Conservation (phyloP, 2,797 vertebrate species). For the Notamacropus eugenii region DNA sequence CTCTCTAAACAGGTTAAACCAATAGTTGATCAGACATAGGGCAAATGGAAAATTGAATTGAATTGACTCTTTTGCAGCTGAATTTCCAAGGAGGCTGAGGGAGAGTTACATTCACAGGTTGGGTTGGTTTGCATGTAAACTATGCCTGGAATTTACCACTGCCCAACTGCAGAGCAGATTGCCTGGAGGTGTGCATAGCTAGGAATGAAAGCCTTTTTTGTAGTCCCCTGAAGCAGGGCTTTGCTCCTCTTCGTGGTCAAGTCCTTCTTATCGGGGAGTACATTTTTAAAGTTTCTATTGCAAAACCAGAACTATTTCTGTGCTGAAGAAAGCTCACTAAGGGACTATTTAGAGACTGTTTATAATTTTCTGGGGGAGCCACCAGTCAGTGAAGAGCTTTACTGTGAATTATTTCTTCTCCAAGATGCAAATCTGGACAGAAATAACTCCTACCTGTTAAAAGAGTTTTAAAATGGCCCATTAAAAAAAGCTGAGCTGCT, state of each 20-base stretch:
- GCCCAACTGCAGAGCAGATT: conserved; percentile 68
- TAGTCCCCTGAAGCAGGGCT: not conserved
- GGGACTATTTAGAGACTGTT: conserved; percentile 55
- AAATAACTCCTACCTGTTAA: conserved; percentile 52
- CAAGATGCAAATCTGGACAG: conserved; percentile 4
- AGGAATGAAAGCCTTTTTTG: conserved; percentile 58
- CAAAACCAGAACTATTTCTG: conserved; percentile 65
- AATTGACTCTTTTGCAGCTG: conserved; percentile 70
- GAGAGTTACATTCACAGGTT: conserved; percentile 78
- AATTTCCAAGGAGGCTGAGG: conserved; percentile 77
- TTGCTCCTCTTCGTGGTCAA: conserved; percentile 52
- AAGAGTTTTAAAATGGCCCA: conserved; percentile 49
- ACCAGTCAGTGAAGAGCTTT: not conserved
- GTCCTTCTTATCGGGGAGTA: conserved; percentile 56
- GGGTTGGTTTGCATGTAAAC: conserved; percentile 78
- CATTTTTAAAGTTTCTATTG: conserved; percentile 65
- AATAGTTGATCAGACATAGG: conserved; percentile 66
- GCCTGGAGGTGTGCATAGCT: conserved; percentile 71
- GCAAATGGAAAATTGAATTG: conserved; percentile 78
- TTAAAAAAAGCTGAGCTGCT: conserved; percentile 49
- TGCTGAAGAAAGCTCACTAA: conserved; percentile 63
- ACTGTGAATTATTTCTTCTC: conserved; percentile 31
- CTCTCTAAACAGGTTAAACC: conserved; percentile 72
- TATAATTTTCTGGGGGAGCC: conserved; percentile 32
- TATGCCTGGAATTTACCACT: conserved; percentile 79